phyloP scores from a whole-genome alignment of 2,888 invertebrate genomes.

The Lochmaea crataegi region DNA sequence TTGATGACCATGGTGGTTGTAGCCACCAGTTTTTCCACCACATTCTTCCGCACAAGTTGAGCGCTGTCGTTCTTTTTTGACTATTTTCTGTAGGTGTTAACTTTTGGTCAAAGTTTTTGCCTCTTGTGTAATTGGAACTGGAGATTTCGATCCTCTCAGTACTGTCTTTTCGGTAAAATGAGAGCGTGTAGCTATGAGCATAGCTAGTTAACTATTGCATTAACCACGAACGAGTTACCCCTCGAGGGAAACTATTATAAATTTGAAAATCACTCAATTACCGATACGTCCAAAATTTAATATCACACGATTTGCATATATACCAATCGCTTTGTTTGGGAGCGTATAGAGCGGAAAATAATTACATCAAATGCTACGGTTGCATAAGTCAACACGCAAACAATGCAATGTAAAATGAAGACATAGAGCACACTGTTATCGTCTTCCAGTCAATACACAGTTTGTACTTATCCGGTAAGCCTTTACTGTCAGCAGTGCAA shows the following conservation, averaged over 20 bases:
- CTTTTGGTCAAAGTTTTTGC: too few species aligned
- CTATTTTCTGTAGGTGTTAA: too few species aligned
- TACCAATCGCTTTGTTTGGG: not conserved
- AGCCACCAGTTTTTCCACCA: too few species aligned
- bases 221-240: not conserved
- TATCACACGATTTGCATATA: not conserved
- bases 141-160: too few species aligned
- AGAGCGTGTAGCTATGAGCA: too few species aligned
- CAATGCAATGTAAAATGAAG: constrained; percentile 5
- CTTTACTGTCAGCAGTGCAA: not conserved
- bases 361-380: constrained; percentile 3
- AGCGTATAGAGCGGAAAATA: not conserved
- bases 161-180: too few species aligned
- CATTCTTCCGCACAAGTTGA: too few species aligned
- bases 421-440: not conserved
- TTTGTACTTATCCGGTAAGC: not conserved
- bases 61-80: too few species aligned
- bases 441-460: constrained; percentile 6
- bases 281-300: not conserved
- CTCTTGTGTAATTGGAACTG: too few species aligned
- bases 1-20: too few species aligned
- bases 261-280: not conserved
- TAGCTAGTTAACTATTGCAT: not conserved
- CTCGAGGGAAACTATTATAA: not conserved
- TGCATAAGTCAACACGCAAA: not conserved